Conservation (phyloP, 1,140 invertebrate genomes). For the Drosophila ananassae region DNA sequence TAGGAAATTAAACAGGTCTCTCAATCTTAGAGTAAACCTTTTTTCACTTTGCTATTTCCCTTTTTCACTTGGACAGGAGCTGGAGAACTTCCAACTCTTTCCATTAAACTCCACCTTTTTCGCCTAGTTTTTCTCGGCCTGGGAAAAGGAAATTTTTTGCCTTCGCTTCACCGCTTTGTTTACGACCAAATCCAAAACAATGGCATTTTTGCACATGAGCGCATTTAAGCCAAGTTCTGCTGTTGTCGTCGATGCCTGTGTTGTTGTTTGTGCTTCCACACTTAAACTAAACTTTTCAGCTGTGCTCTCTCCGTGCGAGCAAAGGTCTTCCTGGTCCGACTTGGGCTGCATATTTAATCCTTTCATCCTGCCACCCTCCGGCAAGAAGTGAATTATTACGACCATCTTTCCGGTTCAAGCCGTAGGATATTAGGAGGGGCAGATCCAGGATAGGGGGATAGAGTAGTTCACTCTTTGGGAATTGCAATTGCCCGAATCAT, state of each 20-base stretch:
- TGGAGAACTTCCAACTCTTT: conserved; percentile 37
- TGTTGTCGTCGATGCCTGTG: conserved; percentile 17
- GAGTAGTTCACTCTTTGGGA: conserved; percentile 31
- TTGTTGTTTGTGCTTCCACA: conserved; percentile 20
- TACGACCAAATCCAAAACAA: conserved; percentile 75
- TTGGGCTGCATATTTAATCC: conserved; percentile 74
- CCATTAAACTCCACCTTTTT: conserved; percentile 32
- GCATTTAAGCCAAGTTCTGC: conserved; percentile 60
- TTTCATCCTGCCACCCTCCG: conserved; percentile 16
- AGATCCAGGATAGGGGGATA: background rate
- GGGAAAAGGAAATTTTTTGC: conserved; percentile 26
- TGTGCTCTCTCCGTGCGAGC: conserved; percentile 42
- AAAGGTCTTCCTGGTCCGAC: conserved; percentile 45
- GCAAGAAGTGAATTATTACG: conserved; percentile 72
- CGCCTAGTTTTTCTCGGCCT: conserved; percentile 49
- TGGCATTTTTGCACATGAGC: conserved; percentile 76
- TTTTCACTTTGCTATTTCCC: conserved; percentile 21
- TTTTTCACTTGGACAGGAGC: conserved; percentile 5
- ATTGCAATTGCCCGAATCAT: conserved; percentile 74
- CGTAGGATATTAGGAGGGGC: conserved; percentile 6
- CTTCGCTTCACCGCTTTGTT: conserved; percentile 63
- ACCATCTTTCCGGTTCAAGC: conserved; percentile 51
- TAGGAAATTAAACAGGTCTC: conserved; percentile 12
- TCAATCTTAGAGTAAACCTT: conserved; percentile 23
- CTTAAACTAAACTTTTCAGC: conserved; percentile 50